Evolutionary conservation across 1,140 invertebrate species (phyloP).

Genomic region (Heliconius eleuchia): DNA sequence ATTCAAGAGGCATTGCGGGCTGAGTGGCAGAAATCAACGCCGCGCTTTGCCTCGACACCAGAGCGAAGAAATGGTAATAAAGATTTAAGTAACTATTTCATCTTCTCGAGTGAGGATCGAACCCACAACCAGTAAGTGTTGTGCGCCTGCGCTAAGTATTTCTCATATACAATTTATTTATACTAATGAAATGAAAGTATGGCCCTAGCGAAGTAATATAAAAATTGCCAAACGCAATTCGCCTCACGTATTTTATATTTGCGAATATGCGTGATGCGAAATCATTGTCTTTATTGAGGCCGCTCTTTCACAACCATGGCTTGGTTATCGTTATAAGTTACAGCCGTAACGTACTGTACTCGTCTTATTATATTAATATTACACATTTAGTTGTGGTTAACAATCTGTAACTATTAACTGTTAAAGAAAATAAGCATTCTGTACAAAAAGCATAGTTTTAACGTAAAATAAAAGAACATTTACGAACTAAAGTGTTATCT

Average conservation of each 20-base stretch:
- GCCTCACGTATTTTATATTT: conserved; percentile 35
- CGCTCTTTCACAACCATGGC: conserved; percentile 24
- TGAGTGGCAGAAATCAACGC: too few species aligned
- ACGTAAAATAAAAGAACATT: too few species aligned
- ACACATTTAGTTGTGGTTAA: not conserved
- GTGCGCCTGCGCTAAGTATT: not conserved
- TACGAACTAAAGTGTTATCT: too few species aligned
- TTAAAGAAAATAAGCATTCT: not conserved
- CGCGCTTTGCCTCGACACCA: too few species aligned
- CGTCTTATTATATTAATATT: not conserved
- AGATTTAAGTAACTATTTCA: too few species aligned
- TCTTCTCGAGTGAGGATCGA: too few species aligned
- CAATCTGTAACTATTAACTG: not conserved
- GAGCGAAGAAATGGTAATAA: too few species aligned
- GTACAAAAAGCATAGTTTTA: too few species aligned
- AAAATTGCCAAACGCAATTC: conserved; percentile 23
- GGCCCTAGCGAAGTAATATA: conserved; percentile 12
- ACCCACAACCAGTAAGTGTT: too few species aligned
- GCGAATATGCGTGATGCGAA: conserved; percentile 31
- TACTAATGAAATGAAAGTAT: not conserved
- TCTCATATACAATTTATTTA: conserved; percentile 5
- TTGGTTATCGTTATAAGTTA: not conserved
- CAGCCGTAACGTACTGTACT: conserved; percentile 8
- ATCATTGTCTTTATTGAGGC: conserved; percentile 33
- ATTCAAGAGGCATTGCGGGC: too few species aligned